A percentile compares a stretch with the other conserved stretches of the same genome.
Evolutionary conservation across 2,113 vertebrate species (phyloP).

Genomic region (Muntiacus reevesi): DNA sequence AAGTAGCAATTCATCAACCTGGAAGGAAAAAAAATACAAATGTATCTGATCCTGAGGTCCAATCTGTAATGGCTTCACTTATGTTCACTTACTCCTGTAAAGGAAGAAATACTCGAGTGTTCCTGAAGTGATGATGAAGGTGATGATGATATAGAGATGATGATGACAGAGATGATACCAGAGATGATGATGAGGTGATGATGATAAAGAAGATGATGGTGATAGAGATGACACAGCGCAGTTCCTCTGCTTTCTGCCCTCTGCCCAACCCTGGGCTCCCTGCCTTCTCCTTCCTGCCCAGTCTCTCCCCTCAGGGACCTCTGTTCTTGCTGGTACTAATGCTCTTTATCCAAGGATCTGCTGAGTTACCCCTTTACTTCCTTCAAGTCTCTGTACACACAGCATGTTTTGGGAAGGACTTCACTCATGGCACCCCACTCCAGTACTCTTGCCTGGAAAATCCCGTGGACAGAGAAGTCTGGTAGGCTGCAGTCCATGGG

Average conservation of each 20-base stretch:
- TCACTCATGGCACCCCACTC: too few species aligned
- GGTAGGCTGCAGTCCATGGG: too few species aligned
- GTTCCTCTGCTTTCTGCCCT: neutral
- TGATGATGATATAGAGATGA: too few species aligned
- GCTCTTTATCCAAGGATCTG: neutral
- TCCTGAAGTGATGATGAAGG: neutral
- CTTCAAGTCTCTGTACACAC: neutral
- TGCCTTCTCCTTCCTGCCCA: neutral
- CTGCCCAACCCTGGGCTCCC: neutral
- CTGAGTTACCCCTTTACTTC: too few species aligned
- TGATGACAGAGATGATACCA: too few species aligned
- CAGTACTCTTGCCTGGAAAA: too few species aligned
- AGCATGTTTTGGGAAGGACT: neutral
- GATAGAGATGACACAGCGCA: neutral
- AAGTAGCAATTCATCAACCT: slow-evolving; percentile 16
- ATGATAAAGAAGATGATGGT: neutral
- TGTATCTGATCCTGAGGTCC: neutral
- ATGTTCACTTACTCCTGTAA: neutral
- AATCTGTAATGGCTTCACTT: rapidly evolving
- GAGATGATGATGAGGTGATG: neutral
- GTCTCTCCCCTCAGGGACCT: too few species aligned
- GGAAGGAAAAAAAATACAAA: too few species aligned
- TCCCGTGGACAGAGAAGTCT: too few species aligned
- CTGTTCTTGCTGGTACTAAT: neutral
- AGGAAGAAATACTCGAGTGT: neutral